Base-by-base conservation (phyloP, 1,140 invertebrate genomes). In the Drosophila parvula region DNA sequence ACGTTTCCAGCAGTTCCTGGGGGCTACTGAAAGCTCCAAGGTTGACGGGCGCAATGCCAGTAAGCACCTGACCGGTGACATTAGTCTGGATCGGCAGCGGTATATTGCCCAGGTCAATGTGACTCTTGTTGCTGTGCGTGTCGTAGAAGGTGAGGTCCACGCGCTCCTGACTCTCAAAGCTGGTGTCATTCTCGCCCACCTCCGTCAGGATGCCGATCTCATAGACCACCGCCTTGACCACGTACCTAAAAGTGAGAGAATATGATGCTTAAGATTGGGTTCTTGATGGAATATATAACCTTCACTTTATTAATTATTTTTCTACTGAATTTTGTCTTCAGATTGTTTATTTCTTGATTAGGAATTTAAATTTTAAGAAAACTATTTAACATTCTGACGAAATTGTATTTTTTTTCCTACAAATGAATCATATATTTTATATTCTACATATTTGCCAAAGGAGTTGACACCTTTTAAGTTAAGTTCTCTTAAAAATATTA, bases 141-240 rank as follows among this genome's bases (percentile, higher is more conserved):
- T 94, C 92, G 45, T 92, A 94, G 81, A 94, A 94, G 16, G 93
- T 93, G 8, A 94, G 81, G 78, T 94, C 93, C 0, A 94, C 92
- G 71, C 93, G 92, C 71, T 94, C 93, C 58, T 93, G 93, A 8
- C 93, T 91, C 78, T 92, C 91, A 28, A 91, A 91, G 22, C 90
- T 91, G 8, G 92, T 91, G 36, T 91, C 92, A 36, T 92, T 92
- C 32, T 92, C 90, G 55, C 92, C 93, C 45, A 90, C 92, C 62
- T 94, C 93, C 12, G 94, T 94, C 30, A 94, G 86, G 62, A 94
- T 94, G 45, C 94, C 94, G 63, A 94, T 93, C 91, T 94, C 94
- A 78, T 94, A 94, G 38, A 94, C 93, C 18, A 94, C 92, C 3
- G 94, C 93, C 76, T 93, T 94, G 63, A 94, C 93, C 16, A 94